Base-by-base conservation (phyloP, 2,888 invertebrate species). In the Priocnemis perturbator region DNA sequence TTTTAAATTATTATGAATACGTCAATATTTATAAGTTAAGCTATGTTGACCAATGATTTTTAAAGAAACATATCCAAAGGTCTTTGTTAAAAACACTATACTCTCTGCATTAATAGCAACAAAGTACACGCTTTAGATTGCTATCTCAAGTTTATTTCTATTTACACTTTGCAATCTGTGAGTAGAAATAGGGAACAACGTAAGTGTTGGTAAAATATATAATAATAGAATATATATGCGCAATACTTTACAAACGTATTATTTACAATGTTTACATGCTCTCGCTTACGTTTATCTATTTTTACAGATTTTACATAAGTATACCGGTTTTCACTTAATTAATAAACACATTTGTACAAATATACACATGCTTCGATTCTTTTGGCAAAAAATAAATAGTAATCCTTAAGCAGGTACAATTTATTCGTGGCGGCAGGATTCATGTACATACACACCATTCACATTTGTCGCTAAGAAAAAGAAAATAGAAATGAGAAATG, bases 401-500 rank as follows among this genome's bases (percentile, higher is more conserved):
- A 86, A 84, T 86, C 85, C 85, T 88, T 83, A 84, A 81, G 82
- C 87, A 88, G 88, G 87, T 88, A 88, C 87, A 78, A 79, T 85
- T 85, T 85, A 84, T 79, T 79, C 78, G 81, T 83, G 81, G 81
- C 81, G 84, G 81, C 78, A 74, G 75, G 68, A 78, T 67, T 72
- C 60, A 61, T 60, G 47, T 65, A 58, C 57, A 52, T 65, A 71
- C 64, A 58, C 64, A 52, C 52, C 62, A 21, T 47, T 74, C 66
- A 60, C 45, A 62, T 58, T 59, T 52, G 37, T 60, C 37, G 60
- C 30, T 50, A 55, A 58, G 52, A 44, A 64, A 37, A 14, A 69
- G 50, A 45, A 17, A n/a, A 45, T 30, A 2, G 26, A 30, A 19
- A 19, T 30, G n/a, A 19, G 37, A 57, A 57, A 17, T 11, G 17